These are phyloP conservation scores for Aspidiotus rigidus DNA, from an alignment of 2,888 invertebrate genomes.

Conservation along the genomic window DNA sequence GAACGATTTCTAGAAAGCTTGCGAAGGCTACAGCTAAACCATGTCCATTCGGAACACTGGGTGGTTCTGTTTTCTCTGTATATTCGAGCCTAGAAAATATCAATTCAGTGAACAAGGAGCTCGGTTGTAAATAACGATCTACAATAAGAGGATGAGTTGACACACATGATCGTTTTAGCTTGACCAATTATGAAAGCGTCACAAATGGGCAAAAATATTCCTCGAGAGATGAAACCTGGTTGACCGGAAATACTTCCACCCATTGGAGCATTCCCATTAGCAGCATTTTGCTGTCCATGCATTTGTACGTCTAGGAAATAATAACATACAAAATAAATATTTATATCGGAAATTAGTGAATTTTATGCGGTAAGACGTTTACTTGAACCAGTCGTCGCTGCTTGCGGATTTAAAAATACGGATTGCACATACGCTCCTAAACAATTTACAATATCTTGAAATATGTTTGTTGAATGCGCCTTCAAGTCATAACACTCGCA, in stretches of 20 bases:
- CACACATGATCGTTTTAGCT: constrained; percentile 85
- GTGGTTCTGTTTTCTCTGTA: constrained; percentile 91
- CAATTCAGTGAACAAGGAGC: neutral
- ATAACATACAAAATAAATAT: no score
- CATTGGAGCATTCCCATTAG: constrained; percentile 44
- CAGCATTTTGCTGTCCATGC: constrained; percentile 55
- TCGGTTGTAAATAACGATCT: no score
- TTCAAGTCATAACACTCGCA: constrained; percentile 93
- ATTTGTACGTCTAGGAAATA: constrained; percentile 19
- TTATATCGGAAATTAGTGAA: no score
- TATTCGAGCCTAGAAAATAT: constrained; percentile 72
- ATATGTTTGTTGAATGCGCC: constrained; percentile 82
- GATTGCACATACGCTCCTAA: constrained; percentile 90
- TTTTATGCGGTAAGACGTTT: neutral
- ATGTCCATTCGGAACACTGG: constrained; percentile 90
- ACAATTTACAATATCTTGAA: constrained; percentile 90
- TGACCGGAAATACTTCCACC: constrained; percentile 77
- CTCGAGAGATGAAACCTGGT: constrained; percentile 85
- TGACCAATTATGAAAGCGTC: constrained; percentile 74
- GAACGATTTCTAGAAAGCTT: constrained; percentile 81
- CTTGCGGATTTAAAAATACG: constrained; percentile 64
- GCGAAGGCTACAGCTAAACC: constrained; percentile 93
- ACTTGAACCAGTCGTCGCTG: constrained; percentile 11
- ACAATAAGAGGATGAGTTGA: constrained; percentile 38
- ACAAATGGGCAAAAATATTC: constrained; percentile 83